phyloP scores from a whole-genome alignment of 1,140 invertebrate genomes.

The Heliconius melpomene region DNA sequence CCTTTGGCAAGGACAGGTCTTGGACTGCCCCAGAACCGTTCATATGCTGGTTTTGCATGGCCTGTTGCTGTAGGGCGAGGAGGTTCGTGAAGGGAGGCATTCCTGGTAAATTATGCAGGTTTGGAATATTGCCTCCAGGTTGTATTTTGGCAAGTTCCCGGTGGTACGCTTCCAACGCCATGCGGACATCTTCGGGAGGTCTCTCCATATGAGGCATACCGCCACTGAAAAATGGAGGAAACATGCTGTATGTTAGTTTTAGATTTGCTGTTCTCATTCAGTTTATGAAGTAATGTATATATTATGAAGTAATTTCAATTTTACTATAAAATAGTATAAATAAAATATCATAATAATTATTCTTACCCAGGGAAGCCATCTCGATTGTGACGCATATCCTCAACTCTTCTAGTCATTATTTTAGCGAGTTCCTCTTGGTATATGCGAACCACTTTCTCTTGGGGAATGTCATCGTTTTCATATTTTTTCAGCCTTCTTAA shows the following conservation, averaged over 20 bases:
- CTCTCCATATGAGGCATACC: slow-evolving; percentile 85
- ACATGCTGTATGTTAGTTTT: slow-evolving; percentile 86
- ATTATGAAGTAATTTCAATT: too few relatives aligned
- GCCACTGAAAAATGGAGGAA: slow-evolving; percentile 91
- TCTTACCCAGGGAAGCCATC: slow-evolving; percentile 87
- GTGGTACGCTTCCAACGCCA: slow-evolving; percentile 95
- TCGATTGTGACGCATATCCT: slow-evolving; percentile 86
- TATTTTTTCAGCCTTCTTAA: slow-evolving; percentile 91
- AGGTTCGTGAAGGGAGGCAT: slow-evolving; percentile 85
- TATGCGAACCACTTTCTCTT: slow-evolving; percentile 97
- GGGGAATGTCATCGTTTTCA: slow-evolving; percentile 96
- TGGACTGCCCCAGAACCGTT: slow-evolving; percentile 88
- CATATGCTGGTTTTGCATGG: slow-evolving; percentile 83
- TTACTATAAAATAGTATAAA: background rate
- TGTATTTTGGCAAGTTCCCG: slow-evolving; percentile 94
- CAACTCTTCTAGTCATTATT: slow-evolving; percentile 90
- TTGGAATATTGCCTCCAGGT: slow-evolving; percentile 82
- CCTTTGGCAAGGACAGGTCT: slow-evolving; percentile 92
- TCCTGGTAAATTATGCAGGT: slow-evolving; percentile 82
- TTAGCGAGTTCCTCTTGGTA: slow-evolving; percentile 98
- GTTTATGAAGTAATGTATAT: slow-evolving; percentile 43
- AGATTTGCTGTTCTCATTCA: slow-evolving; percentile 84
- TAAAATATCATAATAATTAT: slow-evolving; percentile 1
- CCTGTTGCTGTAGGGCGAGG: slow-evolving; percentile 88
- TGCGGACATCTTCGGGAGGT: slow-evolving; percentile 88